Base-by-base conservation (phyloP, 23 tunicate genomes). In the Ascidia mentula region DNA sequence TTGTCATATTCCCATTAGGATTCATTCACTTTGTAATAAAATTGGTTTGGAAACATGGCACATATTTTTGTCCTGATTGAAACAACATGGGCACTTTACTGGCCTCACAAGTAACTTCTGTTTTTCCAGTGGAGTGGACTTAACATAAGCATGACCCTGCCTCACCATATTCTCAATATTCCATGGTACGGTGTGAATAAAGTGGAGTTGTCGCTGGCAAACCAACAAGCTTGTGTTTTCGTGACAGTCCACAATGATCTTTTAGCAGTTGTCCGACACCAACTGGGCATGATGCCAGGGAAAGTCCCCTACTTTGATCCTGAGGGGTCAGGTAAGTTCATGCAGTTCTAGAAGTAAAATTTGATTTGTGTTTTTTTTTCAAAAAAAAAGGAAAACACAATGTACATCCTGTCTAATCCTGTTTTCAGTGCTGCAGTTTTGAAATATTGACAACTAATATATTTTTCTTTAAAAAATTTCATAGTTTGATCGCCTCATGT, bases 301-400 rank as follows among this genome's bases (percentile, higher is more conserved):
- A 80, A 80, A 69, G 28, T 28, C 24, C 84, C 84, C 20, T 69
- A 80, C 31, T 80, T 34, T 31, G 84, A 69, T 26, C 84, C 84
- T 1, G 31, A 69, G n/a, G 76, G 46, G 37, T 18, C n/a, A 6
- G 73, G 69, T 79, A 32, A 15, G 53, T 9, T 15, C 53, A 9
- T 42, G 53, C 53, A n/a, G n/a, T 15, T 42, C 53, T 9, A 42
- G 53, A 42, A 9, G 53, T 42, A 42, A 42, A 42, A 42, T 42
- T 42, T 42, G 15, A 12, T 42, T 42, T 42, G n/a, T n/a, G n/a
- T n/a, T n/a, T n/a, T n/a, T n/a, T n/a, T n/a, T n/a, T n/a, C n/a
- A n/a, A n/a, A n/a, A n/a, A n/a, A n/a, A n/a, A n/a, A n/a, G n/a
- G n/a, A n/a, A n/a, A n/a, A n/a, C n/a, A n/a, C n/a, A n/a, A n/a